Evolutionary conservation across 2,797 vertebrate genomes (phyloP), one percentile per base, ranked within the genome.

Genomic region (Uromys caudimaculatus): DNA sequence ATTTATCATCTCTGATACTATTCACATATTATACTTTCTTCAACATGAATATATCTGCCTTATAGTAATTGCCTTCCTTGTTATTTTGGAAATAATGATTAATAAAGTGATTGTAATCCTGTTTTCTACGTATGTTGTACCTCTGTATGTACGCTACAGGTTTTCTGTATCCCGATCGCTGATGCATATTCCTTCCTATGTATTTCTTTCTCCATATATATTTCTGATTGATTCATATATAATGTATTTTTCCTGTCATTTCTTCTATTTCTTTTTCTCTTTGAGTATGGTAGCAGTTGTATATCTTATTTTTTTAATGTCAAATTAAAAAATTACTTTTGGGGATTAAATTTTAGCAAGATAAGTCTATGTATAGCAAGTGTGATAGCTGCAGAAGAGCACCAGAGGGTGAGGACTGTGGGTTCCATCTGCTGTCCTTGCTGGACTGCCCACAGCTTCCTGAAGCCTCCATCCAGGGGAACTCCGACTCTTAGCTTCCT

Each of bases 11-110:
- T 89, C 9, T 89, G 56, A n/a, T 24, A 38, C 23, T 41, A 17
- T 83, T 21, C n/a, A 67, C 38, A 47, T 78, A 69, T 90, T 93
- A 56, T 35, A 89, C 73, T 78, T 93, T 79, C 82, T 75, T 76
- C 32, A 93, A 3, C 32, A 50, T 44, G 52, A 88, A 56, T 83
- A 47, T 62, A 38, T 58, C n/a, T 52, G 54, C 29, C 27, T 87
- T 62, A 41, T 79, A 50, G 47, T 84, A 24, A 79, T 24, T 81
- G 32, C 35, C 78, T 35, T 23, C 38, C 32, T 29, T 81, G 27
- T 78, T 91, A 76, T n/a, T 76, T 78, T 83, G 52, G 52, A 81
- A 81, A 56, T 38, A 81, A 56, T 41, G 24, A 13, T 16, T 35
- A 52, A 54, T 44, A 14, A 89, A 71, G n/a, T 64, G n/a, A 54